Conservation (phyloP, 2,797 vertebrate genomes). For the Phrynocephalus vlangalii region DNA sequence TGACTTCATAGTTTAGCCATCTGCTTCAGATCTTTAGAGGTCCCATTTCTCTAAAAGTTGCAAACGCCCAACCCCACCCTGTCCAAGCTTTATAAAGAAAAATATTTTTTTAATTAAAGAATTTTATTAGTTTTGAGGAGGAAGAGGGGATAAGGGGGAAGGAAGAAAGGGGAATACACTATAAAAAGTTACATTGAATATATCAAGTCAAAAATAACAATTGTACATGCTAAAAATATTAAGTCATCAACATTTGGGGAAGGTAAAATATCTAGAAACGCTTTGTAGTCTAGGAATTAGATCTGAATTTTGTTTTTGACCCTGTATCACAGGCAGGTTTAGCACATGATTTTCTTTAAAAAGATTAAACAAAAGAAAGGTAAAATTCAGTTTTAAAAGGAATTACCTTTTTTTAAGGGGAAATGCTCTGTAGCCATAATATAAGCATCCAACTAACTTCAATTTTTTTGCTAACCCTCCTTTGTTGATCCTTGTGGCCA, state of each 20-base stretch:
- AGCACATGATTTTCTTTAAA: neutral
- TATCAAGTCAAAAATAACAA: too few species aligned
- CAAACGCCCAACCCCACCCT: neutral
- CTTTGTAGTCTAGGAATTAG: neutral
- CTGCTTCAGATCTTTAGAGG: too few species aligned
- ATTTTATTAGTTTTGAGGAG: too few species aligned
- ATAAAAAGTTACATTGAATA: too few species aligned
- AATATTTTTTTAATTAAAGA: too few species aligned
- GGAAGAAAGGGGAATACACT: too few species aligned
- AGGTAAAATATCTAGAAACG: neutral
- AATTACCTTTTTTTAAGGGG: neutral
- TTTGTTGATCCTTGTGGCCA: constrained; percentile 57
- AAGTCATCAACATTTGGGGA: neutral
- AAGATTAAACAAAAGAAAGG: neutral
- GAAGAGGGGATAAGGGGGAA: too few species aligned
- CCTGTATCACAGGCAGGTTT: neutral
- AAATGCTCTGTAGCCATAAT: neutral
- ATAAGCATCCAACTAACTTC: neutral
- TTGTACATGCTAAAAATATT: neutral
- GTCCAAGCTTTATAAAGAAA: neutral
- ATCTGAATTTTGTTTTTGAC: neutral
- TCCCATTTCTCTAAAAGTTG: too few species aligned
- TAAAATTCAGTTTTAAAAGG: neutral
- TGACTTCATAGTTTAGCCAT: neutral
- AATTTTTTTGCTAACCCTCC: constrained; percentile 34